These are phyloP conservation scores for Pantherophis guttatus DNA, from an alignment of 2,113 vertebrate genomes.

Conservation along the genomic window DNA sequence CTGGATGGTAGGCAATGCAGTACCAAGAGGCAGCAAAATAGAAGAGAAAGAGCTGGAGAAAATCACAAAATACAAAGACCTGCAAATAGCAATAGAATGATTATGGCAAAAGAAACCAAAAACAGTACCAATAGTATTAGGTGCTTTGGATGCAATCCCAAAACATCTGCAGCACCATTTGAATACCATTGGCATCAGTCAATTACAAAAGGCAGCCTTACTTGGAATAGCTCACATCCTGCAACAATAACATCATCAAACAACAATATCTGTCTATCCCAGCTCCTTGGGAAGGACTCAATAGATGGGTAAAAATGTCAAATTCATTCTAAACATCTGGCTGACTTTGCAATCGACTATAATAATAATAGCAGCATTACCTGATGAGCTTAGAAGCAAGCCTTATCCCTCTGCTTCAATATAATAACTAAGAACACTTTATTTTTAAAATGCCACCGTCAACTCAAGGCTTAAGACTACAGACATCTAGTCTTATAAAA, in stretches of 20 bases:
- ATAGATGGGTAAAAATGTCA: background rate
- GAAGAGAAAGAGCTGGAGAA: background rate
- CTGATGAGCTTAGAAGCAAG: background rate
- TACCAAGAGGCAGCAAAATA: background rate
- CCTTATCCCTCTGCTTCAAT: background rate
- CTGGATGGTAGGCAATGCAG: background rate
- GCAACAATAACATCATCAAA: background rate
- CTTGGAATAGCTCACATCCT: background rate
- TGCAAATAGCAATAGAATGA: background rate
- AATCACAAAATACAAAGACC: background rate
- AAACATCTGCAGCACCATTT: background rate
- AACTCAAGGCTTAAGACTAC: background rate
- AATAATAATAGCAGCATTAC: background rate
- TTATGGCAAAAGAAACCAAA: background rate
- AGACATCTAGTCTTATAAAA: background rate
- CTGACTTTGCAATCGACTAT: background rate
- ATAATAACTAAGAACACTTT: background rate
- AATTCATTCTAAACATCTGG: background rate
- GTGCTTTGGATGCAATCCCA: background rate
- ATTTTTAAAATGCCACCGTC: background rate
- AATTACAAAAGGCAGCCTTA: background rate
- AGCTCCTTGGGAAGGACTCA: background rate
- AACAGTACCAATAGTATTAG: background rate
- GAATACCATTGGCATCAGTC: background rate
- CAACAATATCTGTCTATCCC: background rate